Base-by-base conservation (phyloP, 2,888 invertebrate species). In the Epiblema foenella region DNA sequence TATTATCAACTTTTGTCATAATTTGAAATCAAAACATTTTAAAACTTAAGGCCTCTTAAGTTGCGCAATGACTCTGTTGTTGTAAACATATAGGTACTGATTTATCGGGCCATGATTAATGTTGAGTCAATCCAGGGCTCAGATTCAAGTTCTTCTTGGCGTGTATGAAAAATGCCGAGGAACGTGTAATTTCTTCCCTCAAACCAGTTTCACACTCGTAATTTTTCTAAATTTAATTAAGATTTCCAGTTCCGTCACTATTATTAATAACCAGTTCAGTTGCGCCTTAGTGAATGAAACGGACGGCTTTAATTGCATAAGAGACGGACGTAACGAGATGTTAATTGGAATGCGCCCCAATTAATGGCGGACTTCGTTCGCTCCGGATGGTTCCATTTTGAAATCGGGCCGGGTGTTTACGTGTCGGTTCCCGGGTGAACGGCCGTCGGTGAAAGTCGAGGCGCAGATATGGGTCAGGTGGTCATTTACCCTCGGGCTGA, bases 311-410 rank as follows among this genome's bases (percentile, higher is more conserved):
- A 89, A 91, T 91, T 92, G 87, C 88, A 87, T 89, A 90, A 90
- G 89, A 89, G 90, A 85, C 86, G 85, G 82, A 83, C 84, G 81
- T 85, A 88, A 76, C 70, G 75, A 89, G 90, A 83, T 86, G 90
- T 90, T 91, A 91, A 93, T 93, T 91, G 92, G 90, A 92, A 89
- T 91, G 89, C 85, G 91, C 89, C 88, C 91, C 90, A 91, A 93
- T 93, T 92, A 93, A 91, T 90, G 86, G 81, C 81, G 83, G 82
- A 82, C 79, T 81, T 79, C 83, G 85, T 81, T 84, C 85, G 86
- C 80, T 83, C 80, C 79, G 82, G 81, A 84, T 80, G 85, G 87
- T 86, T 87, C 87, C 88, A 88, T 88, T 86, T 85, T 83, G 84
- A 89, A 91, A 89, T 87, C 85, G 85, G 90, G 84, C 83, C 89